Base-by-base conservation (phyloP, 1,140 invertebrate species). In the Lepidurus apus region DNA sequence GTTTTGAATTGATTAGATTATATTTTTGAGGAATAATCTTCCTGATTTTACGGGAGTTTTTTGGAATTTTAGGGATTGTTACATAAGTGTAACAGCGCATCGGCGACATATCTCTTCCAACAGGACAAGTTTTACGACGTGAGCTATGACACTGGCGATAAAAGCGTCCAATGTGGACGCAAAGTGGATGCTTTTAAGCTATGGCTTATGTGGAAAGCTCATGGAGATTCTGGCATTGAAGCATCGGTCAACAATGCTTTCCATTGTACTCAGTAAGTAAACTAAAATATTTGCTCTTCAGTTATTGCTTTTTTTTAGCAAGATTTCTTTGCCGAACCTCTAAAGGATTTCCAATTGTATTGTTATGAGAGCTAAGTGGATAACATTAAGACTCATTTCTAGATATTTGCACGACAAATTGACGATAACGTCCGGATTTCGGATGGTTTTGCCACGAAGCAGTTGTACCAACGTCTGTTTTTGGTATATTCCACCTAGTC, bases 91-190 rank as follows among this genome's bases (percentile, higher is more conserved):
- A 96, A 97, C 83, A 90, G 89, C 43, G 90, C 91, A 1, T 88
- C 91, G 1, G 95, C 95, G 0, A 89, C 91, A 45, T 98, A 97
- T 84, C 87, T 97, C 1, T 97, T 97, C 82, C 94, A 96, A 82
- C 92, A 93, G 81, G 95, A 97, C 83, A 98, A 98, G 84, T 93
- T 94, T 84, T 98, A 98, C 83, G 94, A 97, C 83, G 89, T 93
- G 0, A 87, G 86, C 10, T 98, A 93, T 85, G 95, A 98, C 83
- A 94, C 93, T 0, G 96, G 96, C 0, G 95, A 98, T 84, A 97
- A 96, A 84, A 94, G 93, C 80, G 87, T 98, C 4, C 95, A 97
- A 84, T 98, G 96, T 84, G 96, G 96, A 2, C 88, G 96, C 45
- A 96, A 97, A 86, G 92, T 95, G 78, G 96, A 98, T 84, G 91